A percentile compares a stretch with the other conserved stretches of the same genome.
These are phyloP conservation scores for Ruditapes philippinarum DNA, from an alignment of 1,140 invertebrate genomes.

Conservation along the genomic window DNA sequence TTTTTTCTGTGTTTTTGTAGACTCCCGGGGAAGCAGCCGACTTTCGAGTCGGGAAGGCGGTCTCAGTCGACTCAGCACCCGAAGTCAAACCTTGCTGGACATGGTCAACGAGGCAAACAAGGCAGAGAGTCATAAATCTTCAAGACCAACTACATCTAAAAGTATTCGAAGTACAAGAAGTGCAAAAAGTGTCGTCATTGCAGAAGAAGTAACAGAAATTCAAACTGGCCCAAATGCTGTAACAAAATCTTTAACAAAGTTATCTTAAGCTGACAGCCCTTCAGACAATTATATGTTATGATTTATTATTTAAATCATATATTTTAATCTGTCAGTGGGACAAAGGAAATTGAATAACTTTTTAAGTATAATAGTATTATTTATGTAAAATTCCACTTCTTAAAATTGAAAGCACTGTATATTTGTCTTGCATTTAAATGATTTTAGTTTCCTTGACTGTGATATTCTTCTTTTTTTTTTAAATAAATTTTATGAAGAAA, in stretches of 20 bases:
- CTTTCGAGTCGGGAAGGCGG: slow-evolving; percentile 49
- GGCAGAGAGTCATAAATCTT: slow-evolving; percentile 34
- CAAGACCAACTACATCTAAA: slow-evolving; percentile 53
- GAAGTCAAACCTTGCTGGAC: slow-evolving; percentile 42
- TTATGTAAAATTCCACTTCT: no score
- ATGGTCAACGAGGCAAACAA: slow-evolving; percentile 26
- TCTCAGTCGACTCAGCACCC: slow-evolving; percentile 15
- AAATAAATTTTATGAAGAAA: no score
- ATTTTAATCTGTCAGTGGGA: no score
- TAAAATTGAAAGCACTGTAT: no score
- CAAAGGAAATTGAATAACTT: no score
- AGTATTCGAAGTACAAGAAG: slow-evolving; percentile 23
- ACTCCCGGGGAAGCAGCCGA: slow-evolving; percentile 60
- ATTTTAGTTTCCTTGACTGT: no score
- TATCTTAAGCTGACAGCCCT: no score
- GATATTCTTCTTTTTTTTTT: no score
- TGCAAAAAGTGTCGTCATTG: slow-evolving; percentile 48
- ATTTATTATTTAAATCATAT: no score
- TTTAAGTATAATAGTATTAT: no score
- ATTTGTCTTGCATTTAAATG: no score
- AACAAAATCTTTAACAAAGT: slow-evolving; percentile 31
- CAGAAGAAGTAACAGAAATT: slow-evolving; percentile 51
- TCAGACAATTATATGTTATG: no score
- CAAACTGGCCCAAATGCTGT: neutral
- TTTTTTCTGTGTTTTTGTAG: slow-evolving; percentile 16